These are phyloP conservation scores for Pteria penguin DNA, from an alignment of 2,888 invertebrate species.

Conservation along the genomic window DNA sequence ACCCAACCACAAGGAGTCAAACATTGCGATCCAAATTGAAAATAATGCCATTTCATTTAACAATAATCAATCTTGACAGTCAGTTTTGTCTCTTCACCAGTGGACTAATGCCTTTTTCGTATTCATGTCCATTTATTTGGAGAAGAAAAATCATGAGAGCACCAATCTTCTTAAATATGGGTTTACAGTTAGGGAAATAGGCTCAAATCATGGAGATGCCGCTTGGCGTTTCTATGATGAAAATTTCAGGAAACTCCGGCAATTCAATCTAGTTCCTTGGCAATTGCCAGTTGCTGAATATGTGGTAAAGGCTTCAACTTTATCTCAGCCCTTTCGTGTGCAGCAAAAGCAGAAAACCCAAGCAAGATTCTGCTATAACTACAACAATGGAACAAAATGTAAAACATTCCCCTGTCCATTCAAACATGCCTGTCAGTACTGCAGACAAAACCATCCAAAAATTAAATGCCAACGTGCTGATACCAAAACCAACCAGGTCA, in stretches of 20 bases:
- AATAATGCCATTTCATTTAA: no score
- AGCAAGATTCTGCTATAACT: neutral
- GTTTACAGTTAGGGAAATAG: no score
- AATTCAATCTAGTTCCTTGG: neutral
- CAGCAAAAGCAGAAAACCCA: neutral
- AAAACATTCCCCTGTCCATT: neutral
- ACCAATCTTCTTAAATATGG: no score
- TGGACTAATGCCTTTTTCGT: slow-evolving; percentile 18
- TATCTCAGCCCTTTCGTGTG: neutral
- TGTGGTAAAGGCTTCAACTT: no score
- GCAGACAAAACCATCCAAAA: neutral
- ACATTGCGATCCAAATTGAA: no score
- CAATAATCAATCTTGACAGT: neutral
- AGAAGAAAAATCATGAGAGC: no score
- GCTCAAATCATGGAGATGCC: no score
- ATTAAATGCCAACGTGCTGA: neutral
- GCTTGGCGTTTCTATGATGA: no score
- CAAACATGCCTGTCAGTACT: slow-evolving; percentile 8
- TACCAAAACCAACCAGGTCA: no score
- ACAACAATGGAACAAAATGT: neutral
- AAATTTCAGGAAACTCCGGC: no score
- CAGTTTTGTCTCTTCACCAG: slow-evolving; percentile 2
- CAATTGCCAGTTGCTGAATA: neutral
- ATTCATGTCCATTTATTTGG: no score
- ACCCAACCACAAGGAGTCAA: no score